Evolutionary conservation across 2,888 invertebrate genomes (phyloP).

Genomic region (Tetragonula carbonaria): DNA sequence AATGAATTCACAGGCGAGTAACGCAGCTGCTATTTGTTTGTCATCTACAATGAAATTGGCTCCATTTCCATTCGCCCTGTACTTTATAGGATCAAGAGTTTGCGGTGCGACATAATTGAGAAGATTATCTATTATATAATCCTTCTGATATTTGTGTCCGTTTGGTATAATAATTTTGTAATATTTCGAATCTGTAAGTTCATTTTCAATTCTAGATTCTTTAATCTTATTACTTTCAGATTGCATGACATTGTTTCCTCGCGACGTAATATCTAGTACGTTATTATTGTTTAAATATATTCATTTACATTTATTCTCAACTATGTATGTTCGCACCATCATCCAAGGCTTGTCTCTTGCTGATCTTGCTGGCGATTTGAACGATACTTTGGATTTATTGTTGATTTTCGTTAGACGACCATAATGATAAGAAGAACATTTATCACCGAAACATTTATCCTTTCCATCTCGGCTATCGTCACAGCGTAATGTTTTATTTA

Average conservation of each 20-base stretch:
- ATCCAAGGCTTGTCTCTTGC: slow-evolving; percentile 51
- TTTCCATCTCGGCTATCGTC: slow-evolving; percentile 55
- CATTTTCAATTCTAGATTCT: slow-evolving; percentile 34
- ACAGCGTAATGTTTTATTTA: slow-evolving; percentile 64
- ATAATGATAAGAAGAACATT: slow-evolving; percentile 79
- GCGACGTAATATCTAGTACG: slow-evolving; percentile 62
- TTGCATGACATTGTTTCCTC: slow-evolving; percentile 63
- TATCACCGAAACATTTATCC: slow-evolving; percentile 57
- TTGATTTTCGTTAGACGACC: slow-evolving; percentile 68
- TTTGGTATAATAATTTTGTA: slow-evolving; percentile 90
- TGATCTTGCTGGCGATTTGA: slow-evolving; percentile 72
- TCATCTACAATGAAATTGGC: slow-evolving; percentile 92
- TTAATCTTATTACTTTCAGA: slow-evolving; percentile 72
- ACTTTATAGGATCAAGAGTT: slow-evolving; percentile 76
- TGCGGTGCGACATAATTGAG: slow-evolving; percentile 88
- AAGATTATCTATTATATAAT: slow-evolving; percentile 87
- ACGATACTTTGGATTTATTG: slow-evolving; percentile 73
- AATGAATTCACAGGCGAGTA: slow-evolving; percentile 88
- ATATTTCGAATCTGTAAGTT: slow-evolving; percentile 85
- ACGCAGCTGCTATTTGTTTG: slow-evolving; percentile 88
- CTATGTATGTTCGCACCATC: slow-evolving; percentile 70
- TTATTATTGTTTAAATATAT: slow-evolving; percentile 74
- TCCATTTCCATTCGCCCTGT: slow-evolving; percentile 86
- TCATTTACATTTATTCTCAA: not conserved
- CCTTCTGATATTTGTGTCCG: slow-evolving; percentile 91